Evolutionary conservation across 2,113 vertebrate species (phyloP).

Genomic region (Leucosticte australis): DNA sequence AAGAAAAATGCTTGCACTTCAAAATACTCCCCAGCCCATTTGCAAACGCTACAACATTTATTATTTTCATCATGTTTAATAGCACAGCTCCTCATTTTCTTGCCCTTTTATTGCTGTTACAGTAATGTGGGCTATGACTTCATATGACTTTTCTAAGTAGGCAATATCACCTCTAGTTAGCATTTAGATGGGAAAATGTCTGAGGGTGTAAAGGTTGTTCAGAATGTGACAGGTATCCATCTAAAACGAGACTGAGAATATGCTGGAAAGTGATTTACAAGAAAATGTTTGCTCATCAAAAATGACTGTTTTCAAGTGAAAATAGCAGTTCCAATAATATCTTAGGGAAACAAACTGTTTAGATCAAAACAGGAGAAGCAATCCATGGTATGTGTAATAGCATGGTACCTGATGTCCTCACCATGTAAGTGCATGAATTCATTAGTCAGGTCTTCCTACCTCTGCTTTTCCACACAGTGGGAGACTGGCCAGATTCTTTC

Average conservation of each 20-base stretch:
- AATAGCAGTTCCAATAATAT: neutral
- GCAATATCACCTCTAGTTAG: slow-evolving; percentile 54
- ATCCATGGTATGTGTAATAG: neutral
- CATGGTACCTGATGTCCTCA: neutral
- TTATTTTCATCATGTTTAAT: slow-evolving; percentile 53
- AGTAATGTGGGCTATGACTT: slow-evolving; percentile 40
- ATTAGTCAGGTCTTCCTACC: neutral
- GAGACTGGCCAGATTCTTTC: neutral
- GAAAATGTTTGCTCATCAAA: neutral
- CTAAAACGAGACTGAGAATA: neutral
- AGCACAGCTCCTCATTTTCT: slow-evolving; percentile 34
- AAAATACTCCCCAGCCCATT: slow-evolving; percentile 13
- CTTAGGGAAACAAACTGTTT: neutral
- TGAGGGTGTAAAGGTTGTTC: slow-evolving; percentile 18
- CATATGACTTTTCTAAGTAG: slow-evolving; percentile 46
- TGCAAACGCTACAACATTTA: slow-evolving; percentile 14
- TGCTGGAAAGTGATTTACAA: neutral
- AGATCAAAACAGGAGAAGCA: neutral
- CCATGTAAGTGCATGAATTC: neutral
- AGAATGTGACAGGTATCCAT: slow-evolving; percentile 17
- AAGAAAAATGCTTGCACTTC: slow-evolving; percentile 42
- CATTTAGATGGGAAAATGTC: slow-evolving; percentile 51
- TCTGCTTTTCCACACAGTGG: neutral
- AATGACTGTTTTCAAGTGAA: neutral
- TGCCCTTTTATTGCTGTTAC: slow-evolving; percentile 40